Base-by-base conservation (phyloP, 2,797 vertebrate genomes). In the Halcyon badia region DNA sequence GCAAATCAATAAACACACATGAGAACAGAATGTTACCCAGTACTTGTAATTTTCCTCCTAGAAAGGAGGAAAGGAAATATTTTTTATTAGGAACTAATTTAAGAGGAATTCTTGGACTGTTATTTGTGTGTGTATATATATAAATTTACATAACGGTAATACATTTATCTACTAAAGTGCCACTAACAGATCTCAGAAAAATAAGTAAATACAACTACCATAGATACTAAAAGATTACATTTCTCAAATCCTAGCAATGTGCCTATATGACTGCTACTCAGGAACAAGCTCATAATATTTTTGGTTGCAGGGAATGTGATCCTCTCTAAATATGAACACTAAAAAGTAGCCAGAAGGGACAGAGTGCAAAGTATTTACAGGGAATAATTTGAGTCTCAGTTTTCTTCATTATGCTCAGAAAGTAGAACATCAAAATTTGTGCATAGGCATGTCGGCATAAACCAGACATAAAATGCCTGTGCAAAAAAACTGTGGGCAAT, bases 361-460 rank as follows among this genome's bases (percentile, higher is more conserved):
- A 0, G 20, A 87, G n/a, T 26, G 37, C 33, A 84, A 89, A 76
- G 58, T 79, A 92, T 90, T 84, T 93, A 83, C 77, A 89, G 56
- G 42, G 51, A 95, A 66, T 84, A 84, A 82, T 91, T 58, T 90
- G 33, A 1, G 41, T 91, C 79, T 94, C 76, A 78, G 37, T 88
- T 85, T 70, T 88, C 57, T 93, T 95, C 65, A 83, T 93, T 94
- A 75, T 66, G 51, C 86, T 92, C 58, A 77, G 70, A 93, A 96
- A 94, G 60, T 28, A 93, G 80, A 95, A 82, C 39, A 89, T 30
- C 66, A 90, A 76, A 90, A 94, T 66, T 14, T 62, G 64, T 92
- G 51, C 83, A 70, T 61, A 88, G 41, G 42, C n/a, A 87, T 58
- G 46, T 71, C 3, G 1, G 69, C 44, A 72, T 69, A 86, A 78